phyloP scores from a whole-genome alignment of 2,888 invertebrate genomes.

The Coelinius sp. region DNA sequence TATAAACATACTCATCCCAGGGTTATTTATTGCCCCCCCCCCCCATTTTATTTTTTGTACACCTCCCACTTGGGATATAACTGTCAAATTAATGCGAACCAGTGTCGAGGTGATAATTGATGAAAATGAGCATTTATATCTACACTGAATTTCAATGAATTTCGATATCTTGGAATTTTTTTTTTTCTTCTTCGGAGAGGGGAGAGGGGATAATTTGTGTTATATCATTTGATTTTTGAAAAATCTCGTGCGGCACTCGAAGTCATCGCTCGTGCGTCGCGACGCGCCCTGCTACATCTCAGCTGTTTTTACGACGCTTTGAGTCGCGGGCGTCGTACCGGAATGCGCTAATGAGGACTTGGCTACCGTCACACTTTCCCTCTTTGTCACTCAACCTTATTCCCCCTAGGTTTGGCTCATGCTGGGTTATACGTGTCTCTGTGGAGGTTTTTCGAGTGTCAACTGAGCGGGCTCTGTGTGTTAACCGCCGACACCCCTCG shows the following conservation, averaged over 20 bases:
- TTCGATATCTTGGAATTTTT: not conserved
- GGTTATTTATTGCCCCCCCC: slow-evolving; percentile 32
- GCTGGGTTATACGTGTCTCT: slow-evolving; percentile 26
- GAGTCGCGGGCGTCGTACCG: slow-evolving; percentile 70
- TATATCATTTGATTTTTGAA: slow-evolving; percentile 6
- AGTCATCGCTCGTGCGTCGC: slow-evolving; percentile 30
- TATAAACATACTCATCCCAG: slow-evolving; percentile 63
- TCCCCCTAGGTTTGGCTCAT: slow-evolving; percentile 39
- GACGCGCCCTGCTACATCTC: slow-evolving; percentile 59
- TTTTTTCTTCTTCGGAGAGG: not conserved
- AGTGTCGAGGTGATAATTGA: slow-evolving; percentile 8
- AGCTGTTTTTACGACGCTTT: slow-evolving; percentile 70
- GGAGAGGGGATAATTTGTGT: no score
- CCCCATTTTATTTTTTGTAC: slow-evolving; percentile 22
- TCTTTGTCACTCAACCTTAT: slow-evolving; percentile 34
- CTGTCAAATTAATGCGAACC: slow-evolving; percentile 18
- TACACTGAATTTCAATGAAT: not conserved
- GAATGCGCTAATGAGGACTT: slow-evolving; percentile 71
- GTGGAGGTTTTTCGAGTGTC: slow-evolving; percentile 17
- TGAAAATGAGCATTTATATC: not conserved
- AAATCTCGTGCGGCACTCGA: not conserved
- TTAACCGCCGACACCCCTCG: slow-evolving; percentile 17
- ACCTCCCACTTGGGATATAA: slow-evolving; percentile 12
- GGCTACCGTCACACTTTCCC: slow-evolving; percentile 67
- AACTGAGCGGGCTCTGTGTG: not conserved